Conservation (phyloP, 2,888 invertebrate genomes). For the Philhelius pedissequus region DNA sequence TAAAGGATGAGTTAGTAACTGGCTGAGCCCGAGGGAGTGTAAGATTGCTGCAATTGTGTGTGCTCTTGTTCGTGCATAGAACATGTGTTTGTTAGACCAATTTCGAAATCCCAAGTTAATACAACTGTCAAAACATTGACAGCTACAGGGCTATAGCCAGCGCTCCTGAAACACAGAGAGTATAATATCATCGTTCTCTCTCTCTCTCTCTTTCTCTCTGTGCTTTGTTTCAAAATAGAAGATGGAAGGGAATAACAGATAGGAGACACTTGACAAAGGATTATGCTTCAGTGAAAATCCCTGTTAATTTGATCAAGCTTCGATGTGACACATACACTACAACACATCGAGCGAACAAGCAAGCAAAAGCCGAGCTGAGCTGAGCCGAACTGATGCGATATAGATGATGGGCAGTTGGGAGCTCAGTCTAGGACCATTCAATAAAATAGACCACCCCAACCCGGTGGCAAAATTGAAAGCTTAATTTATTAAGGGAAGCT, state of each 20-base stretch:
- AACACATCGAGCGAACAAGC: not conserved
- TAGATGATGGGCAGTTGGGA: not conserved
- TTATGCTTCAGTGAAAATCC: constrained; percentile 64
- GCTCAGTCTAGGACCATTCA: not conserved
- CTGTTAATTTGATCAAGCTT: constrained; percentile 65
- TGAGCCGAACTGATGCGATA: not conserved
- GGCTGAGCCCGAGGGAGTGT: not conserved
- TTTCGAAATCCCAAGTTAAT: constrained; percentile 65
- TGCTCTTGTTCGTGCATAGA: not conserved
- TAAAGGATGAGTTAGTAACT: constrained; percentile 49
- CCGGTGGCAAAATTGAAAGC: constrained; percentile 50
- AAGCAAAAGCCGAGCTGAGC: not conserved
- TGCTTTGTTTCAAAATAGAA: not conserved
- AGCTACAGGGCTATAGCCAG: constrained; percentile 39
- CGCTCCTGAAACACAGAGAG: not conserved
- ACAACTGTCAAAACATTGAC: constrained; percentile 68
- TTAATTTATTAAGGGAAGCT: constrained; percentile 60
- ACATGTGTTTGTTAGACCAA: constrained; percentile 62
- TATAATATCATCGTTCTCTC: not conserved
- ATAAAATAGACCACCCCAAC: not conserved
- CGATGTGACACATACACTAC: constrained; percentile 63
- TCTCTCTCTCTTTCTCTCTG: not conserved
- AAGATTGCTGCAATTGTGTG: not conserved
- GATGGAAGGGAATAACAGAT: not conserved
- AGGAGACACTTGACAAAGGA: constrained; percentile 64